A percentile compares a stretch with the other conserved stretches of the same genome.
Conservation (phyloP, 2,797 vertebrate species). For the Lacerta bilineata region DNA sequence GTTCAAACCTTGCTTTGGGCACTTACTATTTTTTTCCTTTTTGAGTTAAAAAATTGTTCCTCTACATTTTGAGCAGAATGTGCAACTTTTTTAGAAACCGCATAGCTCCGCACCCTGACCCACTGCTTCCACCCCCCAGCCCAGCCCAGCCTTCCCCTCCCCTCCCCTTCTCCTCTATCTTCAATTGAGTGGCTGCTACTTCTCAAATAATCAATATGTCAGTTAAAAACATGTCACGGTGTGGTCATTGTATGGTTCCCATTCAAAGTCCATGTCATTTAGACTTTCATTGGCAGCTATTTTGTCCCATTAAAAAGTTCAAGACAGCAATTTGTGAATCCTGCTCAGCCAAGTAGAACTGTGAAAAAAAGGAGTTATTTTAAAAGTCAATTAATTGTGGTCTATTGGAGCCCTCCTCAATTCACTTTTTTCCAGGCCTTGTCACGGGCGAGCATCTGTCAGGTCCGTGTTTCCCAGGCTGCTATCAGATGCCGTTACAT, state of each 20-base stretch:
- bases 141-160: fast-evolving
- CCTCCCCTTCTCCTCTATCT: slow-evolving; percentile 11
- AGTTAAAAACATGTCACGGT: slow-evolving; percentile 73
- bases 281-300: slow-evolving; percentile 86
- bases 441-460: slow-evolving; percentile 77
- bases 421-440: slow-evolving; percentile 35
- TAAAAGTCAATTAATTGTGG: slow-evolving; percentile 86
- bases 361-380: slow-evolving; percentile 79
- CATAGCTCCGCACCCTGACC: background rate
- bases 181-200: slow-evolving; percentile 43
- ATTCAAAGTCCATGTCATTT: slow-evolving; percentile 82
- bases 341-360: slow-evolving; percentile 81
- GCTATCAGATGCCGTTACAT: slow-evolving; percentile 64
- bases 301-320: slow-evolving; percentile 84
- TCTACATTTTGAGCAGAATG: slow-evolving; percentile 4
- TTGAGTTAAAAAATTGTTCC: background rate
- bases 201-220: slow-evolving; percentile 80
- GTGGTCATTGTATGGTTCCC: slow-evolving; percentile 76
- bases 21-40: no score
- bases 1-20: background rate
- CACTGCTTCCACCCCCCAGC: background rate
- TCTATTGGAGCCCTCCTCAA: slow-evolving; percentile 67
- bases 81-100: background rate
- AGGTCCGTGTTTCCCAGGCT: slow-evolving; percentile 72
- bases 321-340: slow-evolving; percentile 85